These are phyloP conservation scores for Pseudotriccus pelzelni DNA, from an alignment of 2,797 vertebrate species.

Conservation along the genomic window DNA sequence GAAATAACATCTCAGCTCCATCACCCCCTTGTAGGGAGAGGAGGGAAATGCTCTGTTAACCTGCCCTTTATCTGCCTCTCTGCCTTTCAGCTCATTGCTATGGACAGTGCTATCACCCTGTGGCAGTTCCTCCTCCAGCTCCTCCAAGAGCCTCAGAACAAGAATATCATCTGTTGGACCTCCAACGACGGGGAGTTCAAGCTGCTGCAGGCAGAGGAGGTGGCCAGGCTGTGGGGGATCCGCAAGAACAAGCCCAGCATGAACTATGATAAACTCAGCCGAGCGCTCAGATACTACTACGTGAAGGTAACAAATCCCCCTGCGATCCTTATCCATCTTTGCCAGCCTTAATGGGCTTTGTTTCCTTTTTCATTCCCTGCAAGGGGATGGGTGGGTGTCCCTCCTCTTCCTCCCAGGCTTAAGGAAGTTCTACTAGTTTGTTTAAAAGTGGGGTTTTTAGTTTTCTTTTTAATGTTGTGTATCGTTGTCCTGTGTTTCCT, in stretches of 20 bases:
- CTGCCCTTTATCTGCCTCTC: not conserved
- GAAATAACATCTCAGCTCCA: conserved; percentile 15
- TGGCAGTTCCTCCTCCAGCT: conserved; percentile 99
- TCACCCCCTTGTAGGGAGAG: not conserved
- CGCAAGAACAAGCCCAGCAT: conserved; percentile 98
- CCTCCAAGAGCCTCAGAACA: conserved; percentile 89
- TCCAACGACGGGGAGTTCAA: conserved; percentile 96
- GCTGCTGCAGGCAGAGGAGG: conserved; percentile 95
- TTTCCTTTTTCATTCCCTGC: not conserved
- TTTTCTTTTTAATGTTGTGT: fast-evolving
- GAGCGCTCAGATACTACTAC: conserved; percentile 96
- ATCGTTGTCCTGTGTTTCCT: fast-evolving
- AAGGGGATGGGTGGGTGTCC: not conserved
- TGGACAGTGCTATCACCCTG: conserved; percentile 97
- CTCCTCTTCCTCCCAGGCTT: not conserved
- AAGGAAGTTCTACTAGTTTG: not conserved
- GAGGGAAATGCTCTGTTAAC: not conserved
- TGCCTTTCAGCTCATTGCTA: conserved; percentile 78
- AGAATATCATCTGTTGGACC: conserved; percentile 96
- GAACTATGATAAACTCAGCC: conserved; percentile 98
- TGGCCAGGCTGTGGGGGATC: conserved; percentile 95
- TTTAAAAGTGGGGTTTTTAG: not conserved
- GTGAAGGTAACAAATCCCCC: conserved; percentile 86
- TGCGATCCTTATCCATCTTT: not conserved
- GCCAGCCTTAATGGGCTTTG: conserved; percentile 3